phyloP scores from a whole-genome alignment of 2,113 vertebrate genomes.

The Andinoacara biseriatus region DNA sequence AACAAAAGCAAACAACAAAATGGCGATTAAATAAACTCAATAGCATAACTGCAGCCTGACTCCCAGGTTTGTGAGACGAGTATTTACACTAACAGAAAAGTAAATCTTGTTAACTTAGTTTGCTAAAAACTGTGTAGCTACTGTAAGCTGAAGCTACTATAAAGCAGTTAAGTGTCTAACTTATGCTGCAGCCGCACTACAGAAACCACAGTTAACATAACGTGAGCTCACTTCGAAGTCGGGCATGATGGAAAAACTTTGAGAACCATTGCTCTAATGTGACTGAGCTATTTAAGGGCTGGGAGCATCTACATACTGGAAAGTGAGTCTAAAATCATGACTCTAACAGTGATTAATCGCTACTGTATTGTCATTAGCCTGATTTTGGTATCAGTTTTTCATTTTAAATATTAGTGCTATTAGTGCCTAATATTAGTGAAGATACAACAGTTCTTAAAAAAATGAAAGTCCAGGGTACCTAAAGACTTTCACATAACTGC shows the following conservation, averaged over 20 bases:
- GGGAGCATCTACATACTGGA: background rate
- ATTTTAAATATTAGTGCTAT: too few species aligned
- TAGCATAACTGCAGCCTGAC: accelerated
- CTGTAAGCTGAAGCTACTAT: background rate
- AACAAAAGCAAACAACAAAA: accelerated
- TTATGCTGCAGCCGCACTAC: background rate
- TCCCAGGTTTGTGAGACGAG: accelerated
- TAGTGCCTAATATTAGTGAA: too few species aligned
- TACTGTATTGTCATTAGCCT: background rate
- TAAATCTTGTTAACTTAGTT: background rate
- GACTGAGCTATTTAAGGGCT: background rate
- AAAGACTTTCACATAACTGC: background rate
- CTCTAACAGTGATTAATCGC: background rate
- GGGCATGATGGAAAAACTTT: too few species aligned
- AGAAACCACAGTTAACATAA: background rate
- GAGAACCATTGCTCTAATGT: too few species aligned
- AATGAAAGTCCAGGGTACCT: background rate
- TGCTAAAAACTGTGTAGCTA: background rate
- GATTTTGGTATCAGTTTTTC: too few species aligned
- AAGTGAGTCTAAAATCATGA: background rate
- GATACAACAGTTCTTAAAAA: background rate
- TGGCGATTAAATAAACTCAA: background rate
- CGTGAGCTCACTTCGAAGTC: too few species aligned
- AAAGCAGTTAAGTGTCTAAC: background rate
- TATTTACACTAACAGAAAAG: background rate